phyloP scores from a whole-genome alignment of 2,888 invertebrate species.

The Subacronicta megacephala region DNA sequence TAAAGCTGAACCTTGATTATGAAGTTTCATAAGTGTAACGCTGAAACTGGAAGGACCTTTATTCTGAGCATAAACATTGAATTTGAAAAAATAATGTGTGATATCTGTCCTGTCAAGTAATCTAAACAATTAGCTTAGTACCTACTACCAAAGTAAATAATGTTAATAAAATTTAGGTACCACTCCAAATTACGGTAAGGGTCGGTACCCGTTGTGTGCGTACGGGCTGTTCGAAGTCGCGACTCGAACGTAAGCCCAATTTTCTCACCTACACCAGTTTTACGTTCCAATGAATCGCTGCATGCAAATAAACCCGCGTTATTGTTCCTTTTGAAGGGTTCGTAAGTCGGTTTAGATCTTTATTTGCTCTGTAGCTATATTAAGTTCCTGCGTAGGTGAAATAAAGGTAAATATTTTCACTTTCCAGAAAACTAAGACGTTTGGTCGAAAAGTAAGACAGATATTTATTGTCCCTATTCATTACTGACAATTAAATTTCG shows the following conservation, averaged over 20 bases:
- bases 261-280: slow-evolving; percentile 79
- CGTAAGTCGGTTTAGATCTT: slow-evolving; percentile 64
- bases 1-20: too few relatives aligned
- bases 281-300: slow-evolving; percentile 81
- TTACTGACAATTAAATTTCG: too few relatives aligned
- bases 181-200: slow-evolving; percentile 51
- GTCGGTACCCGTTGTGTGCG: slow-evolving; percentile 65
- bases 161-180: too few relatives aligned
- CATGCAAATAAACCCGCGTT: slow-evolving; percentile 79
- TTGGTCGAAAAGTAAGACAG: slow-evolving; percentile 1
- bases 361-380: slow-evolving; percentile 60
- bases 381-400: slow-evolving; percentile 45
- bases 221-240: slow-evolving; percentile 54
- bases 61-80: too few relatives aligned
- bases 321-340: slow-evolving; percentile 75
- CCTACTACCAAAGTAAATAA: too few relatives aligned
- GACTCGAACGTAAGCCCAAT: slow-evolving; percentile 73
- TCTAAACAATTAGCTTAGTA: not conserved
- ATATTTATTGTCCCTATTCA: too few relatives aligned
- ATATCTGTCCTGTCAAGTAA: not conserved
- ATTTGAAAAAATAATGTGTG: too few relatives aligned
- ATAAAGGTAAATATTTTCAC: slow-evolving; percentile 42
- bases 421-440: slow-evolving; percentile 15
- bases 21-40: too few relatives aligned
- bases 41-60: too few relatives aligned